Percentiles rank a stretch among this genome's conserved stretches.
Conservation (phyloP, 1,140 invertebrate genomes). For the Homarus americanus region DNA sequence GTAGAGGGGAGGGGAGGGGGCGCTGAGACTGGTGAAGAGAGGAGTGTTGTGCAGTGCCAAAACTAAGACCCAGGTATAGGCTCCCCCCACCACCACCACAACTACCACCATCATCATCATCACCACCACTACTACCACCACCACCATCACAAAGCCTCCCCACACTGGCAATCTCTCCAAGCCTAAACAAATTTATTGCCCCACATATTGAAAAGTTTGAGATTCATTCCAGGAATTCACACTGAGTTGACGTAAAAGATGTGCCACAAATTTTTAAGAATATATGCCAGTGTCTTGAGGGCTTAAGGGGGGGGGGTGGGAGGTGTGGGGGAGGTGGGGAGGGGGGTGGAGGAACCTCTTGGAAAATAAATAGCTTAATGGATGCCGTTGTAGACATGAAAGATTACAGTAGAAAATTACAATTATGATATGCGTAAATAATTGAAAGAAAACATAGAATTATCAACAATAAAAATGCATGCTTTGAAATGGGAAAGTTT, state of each 20-base stretch:
- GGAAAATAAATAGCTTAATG: neutral
- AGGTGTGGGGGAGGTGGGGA: too few relatives aligned
- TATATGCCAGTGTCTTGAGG: neutral
- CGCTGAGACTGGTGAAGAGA: neutral
- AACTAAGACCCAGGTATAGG: neutral
- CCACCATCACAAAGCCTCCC: too few relatives aligned
- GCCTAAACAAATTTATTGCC: too few relatives aligned
- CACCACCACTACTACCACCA: too few relatives aligned
- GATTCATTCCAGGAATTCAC: too few relatives aligned
- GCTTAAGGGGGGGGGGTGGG: neutral
- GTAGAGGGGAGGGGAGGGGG: neutral
- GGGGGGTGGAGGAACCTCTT: too few relatives aligned
- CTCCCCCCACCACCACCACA: too few relatives aligned
- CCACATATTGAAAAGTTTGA: too few relatives aligned
- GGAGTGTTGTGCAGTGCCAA: neutral
- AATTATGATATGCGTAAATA: conserved; percentile 71
- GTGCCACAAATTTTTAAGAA: neutral
- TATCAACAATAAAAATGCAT: conserved; percentile 56
- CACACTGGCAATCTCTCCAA: neutral
- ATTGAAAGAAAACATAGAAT: conserved; percentile 39
- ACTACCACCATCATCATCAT: too few relatives aligned
- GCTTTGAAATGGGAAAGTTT: conserved; percentile 50
- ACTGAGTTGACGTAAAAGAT: too few relatives aligned
- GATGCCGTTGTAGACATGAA: conserved; percentile 43
- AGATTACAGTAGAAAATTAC: conserved; percentile 64